These are phyloP conservation scores for Scaptomyza reducta DNA, from an alignment of 2,888 invertebrate species.

Conservation along the genomic window DNA sequence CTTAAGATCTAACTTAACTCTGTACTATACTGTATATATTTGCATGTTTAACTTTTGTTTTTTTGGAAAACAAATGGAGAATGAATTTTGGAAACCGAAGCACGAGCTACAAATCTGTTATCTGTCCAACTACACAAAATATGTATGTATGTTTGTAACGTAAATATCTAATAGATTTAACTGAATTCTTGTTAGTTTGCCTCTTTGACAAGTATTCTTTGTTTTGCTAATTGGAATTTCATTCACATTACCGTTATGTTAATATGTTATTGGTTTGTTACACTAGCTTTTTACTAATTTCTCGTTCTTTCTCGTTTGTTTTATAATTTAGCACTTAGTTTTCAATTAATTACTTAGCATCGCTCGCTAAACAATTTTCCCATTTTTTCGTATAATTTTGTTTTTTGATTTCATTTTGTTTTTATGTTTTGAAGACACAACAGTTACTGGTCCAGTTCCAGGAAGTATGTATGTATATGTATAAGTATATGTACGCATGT, in stretches of 20 bases:
- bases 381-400: constrained; percentile 45
- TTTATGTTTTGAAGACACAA: constrained; percentile 84
- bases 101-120: constrained; percentile 35
- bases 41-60: constrained; percentile 31
- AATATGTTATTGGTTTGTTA: constrained; percentile 32
- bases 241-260: constrained; percentile 53
- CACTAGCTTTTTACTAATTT: constrained; percentile 67
- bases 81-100: constrained; percentile 64
- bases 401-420: constrained; percentile 25
- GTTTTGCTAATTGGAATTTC: constrained; percentile 61
- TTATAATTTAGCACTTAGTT: constrained; percentile 74
- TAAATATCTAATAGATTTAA: constrained; percentile 25
- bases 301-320: constrained; percentile 22
- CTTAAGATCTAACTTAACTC: constrained; percentile 46
- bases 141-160: constrained; percentile 1
- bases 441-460: constrained; percentile 85
- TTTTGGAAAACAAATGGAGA: constrained; percentile 33
- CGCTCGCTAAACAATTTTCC: constrained; percentile 57
- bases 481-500: constrained; percentile 55
- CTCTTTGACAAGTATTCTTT: too few species aligned
- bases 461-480: constrained; percentile 78
- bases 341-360: constrained; percentile 52
- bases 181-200: constrained; percentile 22
- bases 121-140: constrained; percentile 17
- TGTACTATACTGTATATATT: constrained; percentile 23